Base-by-base conservation (phyloP, 2,113 vertebrate species). In the Mesitornis unicolor region DNA sequence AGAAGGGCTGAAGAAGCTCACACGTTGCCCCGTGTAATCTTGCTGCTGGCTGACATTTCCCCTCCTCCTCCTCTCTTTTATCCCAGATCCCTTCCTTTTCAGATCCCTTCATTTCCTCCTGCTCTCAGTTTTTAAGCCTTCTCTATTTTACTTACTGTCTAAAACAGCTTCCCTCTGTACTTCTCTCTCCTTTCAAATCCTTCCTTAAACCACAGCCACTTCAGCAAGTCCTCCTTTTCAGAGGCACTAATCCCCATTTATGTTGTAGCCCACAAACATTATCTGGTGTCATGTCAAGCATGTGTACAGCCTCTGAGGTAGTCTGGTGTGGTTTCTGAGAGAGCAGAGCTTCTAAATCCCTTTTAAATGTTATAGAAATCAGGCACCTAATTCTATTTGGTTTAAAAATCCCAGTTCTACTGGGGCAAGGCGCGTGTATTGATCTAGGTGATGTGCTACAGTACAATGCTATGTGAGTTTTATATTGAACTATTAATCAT, bases 101-200 rank as follows among this genome's bases (percentile, higher is more conserved):
- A 87, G 47, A 83, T 91, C 93, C 65, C 93, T 94, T 96, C 88
- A 87, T 90, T 96, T 93, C 93, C 93, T 90, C 74, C 86, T 87
- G 88, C 88, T 92, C 88, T 87, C 2, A 0, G 16, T 65, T 91
- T 90, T 95, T 95, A 96, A 97, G 92, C 90, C 95, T 93, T 93
- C 82, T 88, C 82, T 92, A 26, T 28, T 68, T 93, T 83, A 95
- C 90, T 96, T 95, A 88, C 83, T 96, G 95, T 94, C 93, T 96
- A 74, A 76, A 84, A 56, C 64, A 94, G 86, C 84, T 96, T 96
- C 73, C 35, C 68, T 95, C 88, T 92, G 85, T 92, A 42, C 83
- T 96, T 61, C 92, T 90, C 85, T 90, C 60, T 47, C 61, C 73
- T 95, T 94, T 87, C 95, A 95, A 96, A 96, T 92, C 90, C 92